phyloP scores from a whole-genome alignment of 2,888 invertebrate species.

The Spisula subtruncata region DNA sequence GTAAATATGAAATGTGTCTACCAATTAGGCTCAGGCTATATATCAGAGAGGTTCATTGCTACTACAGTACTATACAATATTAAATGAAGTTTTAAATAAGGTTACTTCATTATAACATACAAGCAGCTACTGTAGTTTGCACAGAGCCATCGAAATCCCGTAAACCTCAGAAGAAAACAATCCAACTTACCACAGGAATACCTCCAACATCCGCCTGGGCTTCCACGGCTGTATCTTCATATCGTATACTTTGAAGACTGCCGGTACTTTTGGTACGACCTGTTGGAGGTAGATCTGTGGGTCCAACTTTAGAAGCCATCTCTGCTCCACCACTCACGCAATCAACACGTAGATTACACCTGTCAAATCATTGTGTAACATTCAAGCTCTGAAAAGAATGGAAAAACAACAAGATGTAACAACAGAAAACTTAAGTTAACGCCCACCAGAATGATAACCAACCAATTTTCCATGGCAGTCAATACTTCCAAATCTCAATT shows the following conservation, averaged over 20 bases:
- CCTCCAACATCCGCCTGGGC: conserved; percentile 67
- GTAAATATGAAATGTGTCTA: too few relatives aligned
- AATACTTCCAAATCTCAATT: too few relatives aligned
- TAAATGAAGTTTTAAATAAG: too few relatives aligned
- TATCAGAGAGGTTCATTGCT: too few relatives aligned
- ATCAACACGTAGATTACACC: not conserved
- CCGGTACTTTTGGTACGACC: not conserved
- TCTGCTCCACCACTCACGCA: not conserved
- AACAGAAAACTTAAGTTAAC: not conserved
- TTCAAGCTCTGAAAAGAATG: not conserved
- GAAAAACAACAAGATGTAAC: not conserved
- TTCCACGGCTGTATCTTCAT: conserved; percentile 69
- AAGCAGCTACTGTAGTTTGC: too few relatives aligned
- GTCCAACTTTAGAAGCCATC: conserved; percentile 36
- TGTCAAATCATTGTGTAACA: not conserved
- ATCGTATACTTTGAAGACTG: conserved; percentile 68
- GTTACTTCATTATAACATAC: too few relatives aligned
- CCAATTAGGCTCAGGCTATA: too few relatives aligned
- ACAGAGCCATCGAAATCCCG: too few relatives aligned
- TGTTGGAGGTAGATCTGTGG: not conserved
- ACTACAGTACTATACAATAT: too few relatives aligned
- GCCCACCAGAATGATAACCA: too few relatives aligned
- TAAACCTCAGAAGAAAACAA: too few relatives aligned
- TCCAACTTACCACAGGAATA: conserved; percentile 61
- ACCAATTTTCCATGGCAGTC: too few relatives aligned